A percentile compares a stretch with the other conserved stretches of the same genome.
Conservation (phyloP, 2,113 vertebrate genomes). For the Atlantisia rogersi region DNA sequence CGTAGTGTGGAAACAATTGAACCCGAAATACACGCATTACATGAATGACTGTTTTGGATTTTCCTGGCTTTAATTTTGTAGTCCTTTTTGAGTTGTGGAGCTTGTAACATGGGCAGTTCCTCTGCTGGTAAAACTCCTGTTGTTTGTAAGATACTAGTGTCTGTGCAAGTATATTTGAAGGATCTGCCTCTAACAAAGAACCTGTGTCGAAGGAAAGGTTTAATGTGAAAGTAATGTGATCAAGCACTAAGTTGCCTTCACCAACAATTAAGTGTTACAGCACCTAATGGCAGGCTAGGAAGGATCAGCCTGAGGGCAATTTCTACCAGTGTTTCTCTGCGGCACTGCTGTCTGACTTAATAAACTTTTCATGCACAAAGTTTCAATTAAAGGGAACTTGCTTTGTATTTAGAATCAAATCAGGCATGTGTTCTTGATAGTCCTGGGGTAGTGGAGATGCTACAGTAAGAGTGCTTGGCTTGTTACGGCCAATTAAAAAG, state of each 20-base stretch:
- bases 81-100: neutral
- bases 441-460: neutral
- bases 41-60: neutral
- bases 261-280: slow-evolving; percentile 28
- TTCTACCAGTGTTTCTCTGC: neutral
- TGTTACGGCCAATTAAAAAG: rapidly evolving
- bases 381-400: neutral
- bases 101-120: neutral
- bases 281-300: neutral
- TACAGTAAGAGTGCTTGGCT: rapidly evolving
- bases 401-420: neutral
- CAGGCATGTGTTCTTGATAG: neutral
- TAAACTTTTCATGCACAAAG: neutral
- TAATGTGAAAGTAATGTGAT: neutral
- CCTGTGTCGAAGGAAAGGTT: neutral
- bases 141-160: neutral
- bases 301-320: slow-evolving; percentile 26
- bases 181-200: neutral
- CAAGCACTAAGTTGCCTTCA: slow-evolving; percentile 5
- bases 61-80: neutral
- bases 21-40: neutral
- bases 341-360: neutral
- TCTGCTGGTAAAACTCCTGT: neutral
- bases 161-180: neutral
- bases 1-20: neutral